Conservation (phyloP, 1,140 invertebrate species). For the Carcinoscorpius rotundicauda region DNA sequence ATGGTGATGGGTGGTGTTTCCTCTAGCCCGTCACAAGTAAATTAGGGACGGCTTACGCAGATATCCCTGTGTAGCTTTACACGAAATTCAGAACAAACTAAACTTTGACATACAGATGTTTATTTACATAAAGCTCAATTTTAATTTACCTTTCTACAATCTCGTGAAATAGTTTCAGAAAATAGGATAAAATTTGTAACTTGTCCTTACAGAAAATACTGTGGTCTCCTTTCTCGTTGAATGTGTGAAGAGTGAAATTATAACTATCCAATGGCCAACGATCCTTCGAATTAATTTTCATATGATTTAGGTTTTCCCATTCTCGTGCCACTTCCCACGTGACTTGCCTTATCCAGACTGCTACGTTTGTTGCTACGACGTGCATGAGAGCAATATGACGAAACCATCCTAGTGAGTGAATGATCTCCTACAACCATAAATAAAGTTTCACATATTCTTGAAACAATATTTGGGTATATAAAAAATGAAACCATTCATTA, state of each 20-base stretch:
- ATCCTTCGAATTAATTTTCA: constrained; percentile 7
- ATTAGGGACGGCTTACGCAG: too few relatives aligned
- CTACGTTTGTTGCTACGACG: constrained; percentile 46
- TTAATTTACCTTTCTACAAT: too few relatives aligned
- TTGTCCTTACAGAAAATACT: too few relatives aligned
- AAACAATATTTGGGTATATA: background rate
- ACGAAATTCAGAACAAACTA: too few relatives aligned
- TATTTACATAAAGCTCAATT: too few relatives aligned
- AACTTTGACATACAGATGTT: too few relatives aligned
- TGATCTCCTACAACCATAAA: constrained; percentile 15
- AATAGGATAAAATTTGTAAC: too few relatives aligned
- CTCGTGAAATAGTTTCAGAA: too few relatives aligned
- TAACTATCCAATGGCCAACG: constrained; percentile 14
- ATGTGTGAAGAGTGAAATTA: constrained; percentile 15
- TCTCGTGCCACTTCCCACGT: constrained; percentile 41
- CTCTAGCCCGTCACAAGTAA: too few relatives aligned
- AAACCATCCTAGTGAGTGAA: constrained; percentile 21
- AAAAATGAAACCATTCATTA: background rate
- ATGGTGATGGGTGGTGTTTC: too few relatives aligned
- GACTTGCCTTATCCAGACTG: constrained; percentile 45
- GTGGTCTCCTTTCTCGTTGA: constrained; percentile 15
- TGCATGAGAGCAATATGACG: constrained; percentile 46
- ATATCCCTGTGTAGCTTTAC: too few relatives aligned
- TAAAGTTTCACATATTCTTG: background rate
- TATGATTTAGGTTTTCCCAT: constrained; percentile 26